Percentiles rank a stretch among this genome's conserved stretches.
Evolutionary conservation across 2,797 vertebrate genomes (phyloP).

Genomic region (Etheostoma perlongum): DNA sequence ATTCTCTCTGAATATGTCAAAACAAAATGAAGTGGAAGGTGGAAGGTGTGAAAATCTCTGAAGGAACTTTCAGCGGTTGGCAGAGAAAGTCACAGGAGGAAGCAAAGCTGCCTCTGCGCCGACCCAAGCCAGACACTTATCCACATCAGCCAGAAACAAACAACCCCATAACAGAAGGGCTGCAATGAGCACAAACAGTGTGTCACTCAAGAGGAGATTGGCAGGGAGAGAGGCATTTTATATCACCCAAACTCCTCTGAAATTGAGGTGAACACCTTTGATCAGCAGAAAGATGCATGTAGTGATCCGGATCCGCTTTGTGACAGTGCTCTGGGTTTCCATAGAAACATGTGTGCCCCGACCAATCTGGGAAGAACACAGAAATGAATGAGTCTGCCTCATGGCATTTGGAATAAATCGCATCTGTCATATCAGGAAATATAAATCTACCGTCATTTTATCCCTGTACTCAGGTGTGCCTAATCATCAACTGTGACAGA

Average conservation of each 20-base stretch:
- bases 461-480: constrained; percentile 19
- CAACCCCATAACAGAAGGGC: constrained; percentile 45
- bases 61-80: constrained; percentile 25
- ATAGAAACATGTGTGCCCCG: constrained; percentile 63
- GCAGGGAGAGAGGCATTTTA: constrained; percentile 46
- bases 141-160: constrained; percentile 62
- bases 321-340: constrained; percentile 67
- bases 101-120: background rate
- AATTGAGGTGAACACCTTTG: constrained; percentile 82
- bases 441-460: constrained; percentile 39
- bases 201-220: constrained; percentile 66
- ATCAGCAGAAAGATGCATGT: constrained; percentile 62
- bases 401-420: constrained; percentile 39
- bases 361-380: constrained; percentile 17
- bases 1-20: constrained; percentile 28
- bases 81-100: constrained; percentile 43
- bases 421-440: constrained; percentile 47
- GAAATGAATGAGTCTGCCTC: constrained; percentile 24
- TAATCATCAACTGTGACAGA: constrained; percentile 47
- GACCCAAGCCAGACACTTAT: constrained; percentile 43
- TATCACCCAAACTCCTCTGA: constrained; percentile 61
- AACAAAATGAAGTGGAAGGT: constrained; percentile 29
- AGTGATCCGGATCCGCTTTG: constrained; percentile 69
- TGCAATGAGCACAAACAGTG: constrained; percentile 54
- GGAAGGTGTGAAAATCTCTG: constrained; percentile 37